These are phyloP conservation scores for Parthenolecanium corni DNA, from an alignment of 2,888 invertebrate species.

Conservation along the genomic window DNA sequence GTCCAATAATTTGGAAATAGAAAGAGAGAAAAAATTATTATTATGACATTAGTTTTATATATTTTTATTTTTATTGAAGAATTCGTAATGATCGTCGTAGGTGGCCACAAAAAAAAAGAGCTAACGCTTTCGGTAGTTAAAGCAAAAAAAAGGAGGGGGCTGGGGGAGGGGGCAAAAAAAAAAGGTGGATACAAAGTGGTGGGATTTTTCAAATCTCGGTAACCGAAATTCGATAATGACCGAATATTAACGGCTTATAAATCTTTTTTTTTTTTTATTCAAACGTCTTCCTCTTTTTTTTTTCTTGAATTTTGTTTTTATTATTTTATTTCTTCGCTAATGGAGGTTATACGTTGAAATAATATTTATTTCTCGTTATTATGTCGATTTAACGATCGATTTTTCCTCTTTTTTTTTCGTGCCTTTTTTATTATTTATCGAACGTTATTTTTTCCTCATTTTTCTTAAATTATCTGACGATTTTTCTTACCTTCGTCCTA, in stretches of 20 bases:
- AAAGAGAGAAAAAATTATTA: neutral
- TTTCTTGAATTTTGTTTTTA: neutral
- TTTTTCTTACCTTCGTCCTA: no score
- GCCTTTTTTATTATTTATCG: no score
- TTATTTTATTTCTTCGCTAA: constrained; percentile 1
- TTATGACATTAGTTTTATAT: neutral
- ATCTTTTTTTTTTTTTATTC: neutral
- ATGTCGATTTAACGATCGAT: neutral
- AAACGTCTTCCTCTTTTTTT: no score
- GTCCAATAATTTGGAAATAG: neutral
- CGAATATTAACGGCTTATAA: constrained; percentile 1
- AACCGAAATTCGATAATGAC: neutral
- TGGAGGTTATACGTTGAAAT: neutral
- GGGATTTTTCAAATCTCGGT: no score
- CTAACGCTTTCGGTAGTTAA: no score
- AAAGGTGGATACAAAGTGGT: no score
- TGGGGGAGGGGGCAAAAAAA: no score
- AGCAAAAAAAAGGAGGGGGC: no score
- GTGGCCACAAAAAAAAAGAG: neutral
- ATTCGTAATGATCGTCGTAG: neutral
- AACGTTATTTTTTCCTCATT: no score
- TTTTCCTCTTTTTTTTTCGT: neutral
- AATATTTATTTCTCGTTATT: neutral
- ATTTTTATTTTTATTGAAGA: constrained; percentile 1
- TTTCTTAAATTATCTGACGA: no score